Evolutionary conservation across 2,113 vertebrate species (phyloP).

Genomic region (Engraulis encrasicolus): DNA sequence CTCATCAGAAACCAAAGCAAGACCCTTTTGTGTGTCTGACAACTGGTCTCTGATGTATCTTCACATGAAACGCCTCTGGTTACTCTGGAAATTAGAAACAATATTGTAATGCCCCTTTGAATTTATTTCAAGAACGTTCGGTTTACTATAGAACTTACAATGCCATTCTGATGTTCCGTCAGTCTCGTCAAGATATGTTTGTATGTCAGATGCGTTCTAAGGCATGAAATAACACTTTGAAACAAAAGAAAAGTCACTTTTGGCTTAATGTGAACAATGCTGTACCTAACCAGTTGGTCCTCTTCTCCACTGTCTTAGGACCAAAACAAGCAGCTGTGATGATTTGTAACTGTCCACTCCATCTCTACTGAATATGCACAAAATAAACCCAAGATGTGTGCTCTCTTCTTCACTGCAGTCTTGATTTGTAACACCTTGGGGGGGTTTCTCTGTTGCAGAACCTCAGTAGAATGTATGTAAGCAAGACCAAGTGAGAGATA

Average conservation of each 20-base stretch:
- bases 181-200: neutral
- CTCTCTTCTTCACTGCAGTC: no score
- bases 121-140: neutral
- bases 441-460: neutral
- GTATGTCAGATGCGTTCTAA: neutral
- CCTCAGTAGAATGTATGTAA: no score
- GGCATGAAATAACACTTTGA: neutral
- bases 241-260: neutral
- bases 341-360: neutral
- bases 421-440: neutral
- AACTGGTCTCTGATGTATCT: neutral
- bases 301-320: no score
- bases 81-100: conserved; percentile 4
- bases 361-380: neutral
- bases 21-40: neutral
- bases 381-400: neutral
- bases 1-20: neutral
- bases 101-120: neutral
- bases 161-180: neutral
- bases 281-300: no score
- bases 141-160: neutral
- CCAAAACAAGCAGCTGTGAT: neutral
- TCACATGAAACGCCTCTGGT: neutral
- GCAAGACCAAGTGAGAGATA: no score
- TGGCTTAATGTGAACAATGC: no score